Evolutionary conservation across 2,888 invertebrate species (phyloP), one percentile per base, ranked within the genome.

Genomic region (Seladonia tumulorum): DNA sequence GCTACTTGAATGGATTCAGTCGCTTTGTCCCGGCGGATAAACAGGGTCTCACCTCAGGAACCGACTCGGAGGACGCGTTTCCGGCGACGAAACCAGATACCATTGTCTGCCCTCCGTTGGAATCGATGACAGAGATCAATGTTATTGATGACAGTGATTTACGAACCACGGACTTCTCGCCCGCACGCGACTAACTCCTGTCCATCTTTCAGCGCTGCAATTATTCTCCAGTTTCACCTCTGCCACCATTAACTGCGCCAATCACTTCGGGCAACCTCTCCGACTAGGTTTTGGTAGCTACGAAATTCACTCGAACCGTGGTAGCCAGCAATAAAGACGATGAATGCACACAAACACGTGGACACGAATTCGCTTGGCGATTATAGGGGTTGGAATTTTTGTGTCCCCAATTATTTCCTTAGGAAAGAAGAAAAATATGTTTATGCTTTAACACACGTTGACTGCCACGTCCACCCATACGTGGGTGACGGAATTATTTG

Each of bases 1-100:
- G 83, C 49, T 90, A 86, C 84, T 88, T 78, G 81, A 88, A 89
- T 83, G 60, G 90, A 90, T 90, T 86, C 88, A 79, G 80, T 87
- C 81, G 88, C 89, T 89, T 88, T 88, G 90, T 89, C 72, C 63
- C 29, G 14, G n/a, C 49, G 47, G 79, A 79, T 87, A 86, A 87
- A 83, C 77, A 81, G 75, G 53, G 12, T 80, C 82, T 77, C 83
- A 78, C 81, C 89, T 89, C 83, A 79, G 82, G 42, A 89, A 74
- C 77, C 72, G 80, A 73, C 76, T 60, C 39, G n/a, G 70, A 60
- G 68, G 29, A 45, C 76, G 70, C 79, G 86, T 88, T 89, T 87
- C 88, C 86, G 81, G 39, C 53, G 25, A 74, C 10, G 39, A 7
- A 22, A 63, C 63, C 66, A 29, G 76, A 75, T 66, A 77, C 86